phyloP scores from a whole-genome alignment of 2,888 invertebrate genomes.

The Venusia cambrica region DNA sequence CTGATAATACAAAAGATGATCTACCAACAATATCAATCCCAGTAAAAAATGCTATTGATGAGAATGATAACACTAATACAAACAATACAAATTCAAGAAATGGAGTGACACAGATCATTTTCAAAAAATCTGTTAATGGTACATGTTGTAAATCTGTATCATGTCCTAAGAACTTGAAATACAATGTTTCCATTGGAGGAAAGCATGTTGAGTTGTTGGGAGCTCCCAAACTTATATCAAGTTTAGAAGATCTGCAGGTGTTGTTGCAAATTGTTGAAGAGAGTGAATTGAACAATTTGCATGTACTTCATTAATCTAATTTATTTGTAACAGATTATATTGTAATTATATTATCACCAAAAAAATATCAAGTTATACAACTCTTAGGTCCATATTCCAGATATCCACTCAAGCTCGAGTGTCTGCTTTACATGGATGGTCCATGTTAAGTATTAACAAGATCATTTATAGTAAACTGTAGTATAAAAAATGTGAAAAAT shows the following conservation, averaged over 20 bases:
- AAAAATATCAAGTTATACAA: slow-evolving; percentile 25
- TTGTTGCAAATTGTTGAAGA: slow-evolving; percentile 76
- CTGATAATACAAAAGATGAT: slow-evolving; percentile 10
- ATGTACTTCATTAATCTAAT: slow-evolving; percentile 58
- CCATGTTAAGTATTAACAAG: too few species aligned
- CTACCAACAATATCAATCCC: slow-evolving; percentile 5
- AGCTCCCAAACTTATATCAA: slow-evolving; percentile 70
- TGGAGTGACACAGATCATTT: slow-evolving; percentile 58
- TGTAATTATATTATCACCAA: slow-evolving; percentile 30
- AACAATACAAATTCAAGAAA: slow-evolving; percentile 27
- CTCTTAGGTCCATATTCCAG: too few species aligned
- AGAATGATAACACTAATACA: slow-evolving; percentile 31
- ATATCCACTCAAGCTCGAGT: too few species aligned
- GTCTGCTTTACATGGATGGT: too few species aligned
- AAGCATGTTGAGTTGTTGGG: slow-evolving; percentile 69
- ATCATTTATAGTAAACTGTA: too few species aligned
- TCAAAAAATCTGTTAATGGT: slow-evolving; percentile 59
- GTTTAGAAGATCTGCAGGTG: slow-evolving; percentile 70
- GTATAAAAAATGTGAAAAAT: too few species aligned
- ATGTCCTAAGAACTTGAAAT: slow-evolving; percentile 69
- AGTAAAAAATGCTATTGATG: slow-evolving; percentile 29
- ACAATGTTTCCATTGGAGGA: slow-evolving; percentile 62
- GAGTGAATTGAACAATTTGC: slow-evolving; percentile 62
- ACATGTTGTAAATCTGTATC: slow-evolving; percentile 61
- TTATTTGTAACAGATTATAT: slow-evolving; percentile 30